Evolutionary conservation across 2,797 vertebrate species (phyloP), one percentile per base, ranked within the genome.

Genomic region (Liasis olivaceus): DNA sequence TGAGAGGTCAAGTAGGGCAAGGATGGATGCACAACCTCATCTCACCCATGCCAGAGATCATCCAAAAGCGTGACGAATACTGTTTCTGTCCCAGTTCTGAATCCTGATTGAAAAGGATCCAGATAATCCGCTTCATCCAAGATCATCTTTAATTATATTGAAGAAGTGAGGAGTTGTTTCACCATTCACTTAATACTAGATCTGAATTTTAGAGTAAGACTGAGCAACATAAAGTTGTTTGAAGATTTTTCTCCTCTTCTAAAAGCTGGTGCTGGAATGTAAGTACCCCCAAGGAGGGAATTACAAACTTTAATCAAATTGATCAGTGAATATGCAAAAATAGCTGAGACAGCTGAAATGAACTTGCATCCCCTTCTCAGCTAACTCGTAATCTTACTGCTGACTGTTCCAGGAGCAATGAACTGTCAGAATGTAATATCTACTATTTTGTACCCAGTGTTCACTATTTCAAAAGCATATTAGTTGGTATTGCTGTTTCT

Each of bases 121-220:
- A 36, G 36, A 36, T 2, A 36, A 36, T 36, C 36, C 36, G 2
- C 36, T 36, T 36, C 36, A 36, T 36, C 36, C 36, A 36, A 36
- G 36, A 36, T 36, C 36, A 1, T 36, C 36, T 36, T 36, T 36
- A 77, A 92, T 88, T 88, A 87, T 86, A 84, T 92, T 93, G 31
- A 47, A 77, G 84, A 93, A 94, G 91, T 89, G 81, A 93, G 92
- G 86, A 89, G 91, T 89, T 92, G 88, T 92, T 92, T 91, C 59
- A 31, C 85, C 26, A 47, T 85, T 94, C 60, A 90, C 66, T 51
- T 51, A 90, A 92, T 93, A 77, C 88, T 51, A 85, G 90, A 92
- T 92, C 47, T 89, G 63, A 64, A 26, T 22, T 22, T 20, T 51
- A 88, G 92, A 91, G 91, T 24, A 15, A 84, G n/a, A 56, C 72